Evolutionary conservation across 2,113 vertebrate species (phyloP).

Genomic region (Oncorhynchus keta): DNA sequence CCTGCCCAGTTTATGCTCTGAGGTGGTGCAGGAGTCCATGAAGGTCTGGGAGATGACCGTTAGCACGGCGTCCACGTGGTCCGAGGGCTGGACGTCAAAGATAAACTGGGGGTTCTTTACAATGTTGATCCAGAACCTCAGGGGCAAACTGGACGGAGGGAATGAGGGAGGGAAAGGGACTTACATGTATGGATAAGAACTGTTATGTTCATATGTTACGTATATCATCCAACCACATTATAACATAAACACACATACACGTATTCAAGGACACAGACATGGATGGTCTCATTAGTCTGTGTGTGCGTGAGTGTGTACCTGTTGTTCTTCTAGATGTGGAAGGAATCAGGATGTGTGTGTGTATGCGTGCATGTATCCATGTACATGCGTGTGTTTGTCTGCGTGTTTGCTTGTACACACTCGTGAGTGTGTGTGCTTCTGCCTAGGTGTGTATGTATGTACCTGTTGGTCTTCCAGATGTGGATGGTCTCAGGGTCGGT

Average conservation of each 20-base stretch:
- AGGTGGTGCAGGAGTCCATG: constrained; percentile 97
- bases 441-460: not conserved
- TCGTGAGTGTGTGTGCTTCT: no score
- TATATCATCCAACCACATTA: no score
- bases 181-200: not conserved
- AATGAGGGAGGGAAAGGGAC: not conserved
- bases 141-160: constrained; percentile 78
- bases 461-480: constrained; percentile 99
- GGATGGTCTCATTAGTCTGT: no score
- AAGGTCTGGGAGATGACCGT: constrained; percentile 97
- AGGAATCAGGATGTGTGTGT: not conserved
- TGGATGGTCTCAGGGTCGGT: constrained; percentile 93
- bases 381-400: no score
- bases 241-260: no score
- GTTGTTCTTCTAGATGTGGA: not conserved
- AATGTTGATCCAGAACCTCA: constrained; percentile 98
- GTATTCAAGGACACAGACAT: no score
- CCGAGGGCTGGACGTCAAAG: constrained; percentile 93
- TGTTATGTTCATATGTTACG: no score
- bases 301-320: not conserved
- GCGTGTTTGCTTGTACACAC: no score
- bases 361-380: no score
- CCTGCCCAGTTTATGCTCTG: constrained; percentile 96
- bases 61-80: constrained; percentile 92
- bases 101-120: constrained; percentile 98